These are phyloP conservation scores for Ammodytes dubius DNA, from an alignment of 2,113 vertebrate genomes.

Conservation along the genomic window DNA sequence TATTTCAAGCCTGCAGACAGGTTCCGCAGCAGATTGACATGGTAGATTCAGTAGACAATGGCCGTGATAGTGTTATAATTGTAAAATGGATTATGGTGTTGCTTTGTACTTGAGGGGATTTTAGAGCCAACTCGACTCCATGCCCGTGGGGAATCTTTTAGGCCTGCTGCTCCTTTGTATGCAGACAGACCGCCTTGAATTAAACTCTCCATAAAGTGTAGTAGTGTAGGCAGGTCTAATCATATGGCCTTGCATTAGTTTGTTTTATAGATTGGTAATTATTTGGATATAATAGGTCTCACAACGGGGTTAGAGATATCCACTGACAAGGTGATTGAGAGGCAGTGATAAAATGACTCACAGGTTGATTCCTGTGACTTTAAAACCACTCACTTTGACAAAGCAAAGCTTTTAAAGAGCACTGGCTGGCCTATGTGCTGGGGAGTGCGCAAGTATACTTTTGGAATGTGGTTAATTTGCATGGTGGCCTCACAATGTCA, in stretches of 20 bases:
- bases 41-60: slow-evolving; percentile 10
- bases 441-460: slow-evolving; percentile 46
- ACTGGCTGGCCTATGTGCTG: slow-evolving; percentile 72
- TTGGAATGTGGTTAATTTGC: slow-evolving; percentile 66
- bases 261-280: slow-evolving; percentile 22
- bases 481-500: slow-evolving; percentile 70
- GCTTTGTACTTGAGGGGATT: slow-evolving; percentile 26
- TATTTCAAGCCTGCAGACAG: slow-evolving; percentile 57
- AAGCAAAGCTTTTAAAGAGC: slow-evolving; percentile 46
- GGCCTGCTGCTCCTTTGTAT: slow-evolving; percentile 38
- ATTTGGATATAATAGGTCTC: slow-evolving; percentile 26
- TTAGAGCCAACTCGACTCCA: slow-evolving; percentile 33
- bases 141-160: slow-evolving; percentile 20
- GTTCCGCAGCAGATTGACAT: slow-evolving; percentile 49
- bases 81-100: slow-evolving; percentile 30
- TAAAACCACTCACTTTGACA: slow-evolving; percentile 54
- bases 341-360: slow-evolving; percentile 6
- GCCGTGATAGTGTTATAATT: neutral
- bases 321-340: slow-evolving; percentile 32
- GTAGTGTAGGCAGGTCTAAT: slow-evolving; percentile 23
- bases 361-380: slow-evolving; percentile 48
- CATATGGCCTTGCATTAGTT: slow-evolving; percentile 38
- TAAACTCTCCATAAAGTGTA: slow-evolving; percentile 10
- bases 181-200: slow-evolving; percentile 50
- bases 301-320: slow-evolving; percentile 24